Percentiles rank a stretch among this genome's conserved stretches.
phyloP scores from a whole-genome alignment of 2,113 vertebrate genomes.

The Petrocephalus microphthalmus region DNA sequence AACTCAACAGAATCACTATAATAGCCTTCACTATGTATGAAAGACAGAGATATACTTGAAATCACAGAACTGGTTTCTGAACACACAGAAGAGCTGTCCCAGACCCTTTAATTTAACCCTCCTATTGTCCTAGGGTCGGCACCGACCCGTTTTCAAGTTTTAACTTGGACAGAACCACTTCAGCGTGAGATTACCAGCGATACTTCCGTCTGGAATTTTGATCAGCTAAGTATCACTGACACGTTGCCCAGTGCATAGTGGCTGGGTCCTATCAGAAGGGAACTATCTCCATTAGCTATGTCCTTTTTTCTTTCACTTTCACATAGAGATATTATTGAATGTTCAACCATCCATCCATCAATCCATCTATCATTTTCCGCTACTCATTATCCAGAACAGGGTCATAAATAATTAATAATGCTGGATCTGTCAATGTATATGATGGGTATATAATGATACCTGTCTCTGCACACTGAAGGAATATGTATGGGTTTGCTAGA shows the following conservation, averaged over 20 bases:
- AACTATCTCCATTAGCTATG: not conserved
- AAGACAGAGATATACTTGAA: not conserved
- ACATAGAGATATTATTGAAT: not conserved
- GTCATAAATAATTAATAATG: not conserved
- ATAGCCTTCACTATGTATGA: not conserved
- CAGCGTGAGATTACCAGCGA: not conserved
- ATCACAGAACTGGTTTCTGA: not conserved
- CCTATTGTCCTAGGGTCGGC: too few relatives aligned
- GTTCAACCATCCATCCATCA: not conserved
- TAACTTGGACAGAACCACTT: not conserved
- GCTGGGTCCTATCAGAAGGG: not conserved
- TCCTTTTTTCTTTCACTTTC: not conserved
- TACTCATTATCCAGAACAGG: not conserved
- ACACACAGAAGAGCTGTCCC: not conserved
- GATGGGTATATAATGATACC: not conserved
- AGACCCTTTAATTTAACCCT: too few relatives aligned
- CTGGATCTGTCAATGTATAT: not conserved
- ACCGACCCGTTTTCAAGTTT: too few relatives aligned
- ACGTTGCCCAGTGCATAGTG: too few relatives aligned
- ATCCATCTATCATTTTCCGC: not conserved
- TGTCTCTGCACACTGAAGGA: not conserved
- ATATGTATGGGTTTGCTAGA: not conserved
- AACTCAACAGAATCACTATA: not conserved
- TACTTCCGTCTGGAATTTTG: not conserved
- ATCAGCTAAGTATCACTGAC: not conserved